phyloP scores from a whole-genome alignment of 53 echinoderm and acorn worm species.

The Zoroaster sp. region DNA sequence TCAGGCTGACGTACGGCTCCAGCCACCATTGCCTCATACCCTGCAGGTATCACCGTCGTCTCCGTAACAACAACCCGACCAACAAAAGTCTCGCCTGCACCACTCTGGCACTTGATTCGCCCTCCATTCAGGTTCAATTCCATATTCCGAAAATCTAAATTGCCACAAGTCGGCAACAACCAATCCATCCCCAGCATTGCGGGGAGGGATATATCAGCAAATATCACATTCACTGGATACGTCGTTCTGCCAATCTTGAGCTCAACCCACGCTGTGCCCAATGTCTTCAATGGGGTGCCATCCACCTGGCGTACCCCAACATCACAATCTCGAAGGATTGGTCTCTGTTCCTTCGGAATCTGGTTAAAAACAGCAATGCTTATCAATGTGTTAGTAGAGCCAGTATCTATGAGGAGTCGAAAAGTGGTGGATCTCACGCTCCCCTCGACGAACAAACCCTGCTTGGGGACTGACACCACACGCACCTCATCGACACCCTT shows the following conservation, averaged over 20 bases:
- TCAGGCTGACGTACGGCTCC: neutral
- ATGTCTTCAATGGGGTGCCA: too few species aligned
- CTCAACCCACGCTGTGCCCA: slow-evolving; percentile 48
- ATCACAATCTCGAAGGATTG: neutral
- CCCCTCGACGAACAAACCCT: too few species aligned
- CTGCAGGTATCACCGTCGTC: slow-evolving; percentile 11
- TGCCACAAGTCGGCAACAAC: neutral
- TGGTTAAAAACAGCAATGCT: slow-evolving; percentile 7
- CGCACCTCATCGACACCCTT: too few species aligned
- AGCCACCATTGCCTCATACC: slow-evolving; percentile 22
- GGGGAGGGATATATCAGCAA: slow-evolving; percentile 50
- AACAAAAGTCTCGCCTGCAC: slow-evolving; percentile 14
- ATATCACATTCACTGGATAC: slow-evolving; percentile 18
- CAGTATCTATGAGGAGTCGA: slow-evolving; percentile 55
- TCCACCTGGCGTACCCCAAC: slow-evolving; percentile 26
- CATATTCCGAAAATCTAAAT: slow-evolving; percentile 5
- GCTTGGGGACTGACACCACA: too few species aligned
- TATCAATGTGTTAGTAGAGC: slow-evolving; percentile 48
- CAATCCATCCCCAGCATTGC: slow-evolving; percentile 44
- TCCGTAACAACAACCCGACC: slow-evolving; percentile 12
- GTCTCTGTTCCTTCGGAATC: slow-evolving; percentile 24
- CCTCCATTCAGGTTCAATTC: slow-evolving; percentile 18
- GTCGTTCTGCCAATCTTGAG: slow-evolving; percentile 20
- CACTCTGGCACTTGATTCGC: neutral
- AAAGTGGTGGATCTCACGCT: neutral